phyloP scores from a whole-genome alignment of 2,797 vertebrate species.

The Silurus aristotelis region DNA sequence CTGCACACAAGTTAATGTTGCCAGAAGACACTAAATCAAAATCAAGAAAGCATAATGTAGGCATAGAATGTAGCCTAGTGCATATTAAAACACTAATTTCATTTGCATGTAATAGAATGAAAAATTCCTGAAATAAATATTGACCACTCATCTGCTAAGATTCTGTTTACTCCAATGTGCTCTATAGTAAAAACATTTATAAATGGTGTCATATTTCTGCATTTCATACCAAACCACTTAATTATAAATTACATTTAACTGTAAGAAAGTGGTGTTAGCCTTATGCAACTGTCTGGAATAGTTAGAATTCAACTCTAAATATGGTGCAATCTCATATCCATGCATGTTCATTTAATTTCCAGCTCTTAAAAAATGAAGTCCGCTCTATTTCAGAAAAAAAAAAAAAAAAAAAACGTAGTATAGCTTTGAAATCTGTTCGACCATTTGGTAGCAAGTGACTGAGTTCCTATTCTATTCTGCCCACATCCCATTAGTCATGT shows the following conservation, averaged over 20 bases:
- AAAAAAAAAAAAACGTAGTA: neutral
- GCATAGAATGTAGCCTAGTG: neutral
- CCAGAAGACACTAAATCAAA: neutral
- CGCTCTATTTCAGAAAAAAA: conserved; percentile 30
- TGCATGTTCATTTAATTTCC: conserved; percentile 37
- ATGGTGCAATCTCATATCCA: neutral
- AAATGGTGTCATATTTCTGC: neutral
- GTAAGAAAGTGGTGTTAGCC: neutral
- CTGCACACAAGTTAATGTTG: neutral
- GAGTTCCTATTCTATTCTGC: conserved; percentile 49
- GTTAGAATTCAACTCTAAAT: neutral
- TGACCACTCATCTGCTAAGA: neutral
- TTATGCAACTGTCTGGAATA: neutral
- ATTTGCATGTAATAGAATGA: neutral
- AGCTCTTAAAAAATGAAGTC: conserved; percentile 29
- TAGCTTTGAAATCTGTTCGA: too few relatives aligned
- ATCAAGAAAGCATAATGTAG: neutral
- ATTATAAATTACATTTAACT: neutral
- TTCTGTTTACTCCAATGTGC: neutral
- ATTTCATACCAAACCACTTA: neutral
- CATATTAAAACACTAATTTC: neutral
- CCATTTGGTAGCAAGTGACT: conserved; percentile 32
- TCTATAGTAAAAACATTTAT: neutral
- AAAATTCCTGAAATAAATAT: neutral
- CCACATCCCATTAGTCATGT: conserved; percentile 55